phyloP scores from a whole-genome alignment of 2,797 vertebrate genomes.

The Pseudopleuronectes americanus region DNA sequence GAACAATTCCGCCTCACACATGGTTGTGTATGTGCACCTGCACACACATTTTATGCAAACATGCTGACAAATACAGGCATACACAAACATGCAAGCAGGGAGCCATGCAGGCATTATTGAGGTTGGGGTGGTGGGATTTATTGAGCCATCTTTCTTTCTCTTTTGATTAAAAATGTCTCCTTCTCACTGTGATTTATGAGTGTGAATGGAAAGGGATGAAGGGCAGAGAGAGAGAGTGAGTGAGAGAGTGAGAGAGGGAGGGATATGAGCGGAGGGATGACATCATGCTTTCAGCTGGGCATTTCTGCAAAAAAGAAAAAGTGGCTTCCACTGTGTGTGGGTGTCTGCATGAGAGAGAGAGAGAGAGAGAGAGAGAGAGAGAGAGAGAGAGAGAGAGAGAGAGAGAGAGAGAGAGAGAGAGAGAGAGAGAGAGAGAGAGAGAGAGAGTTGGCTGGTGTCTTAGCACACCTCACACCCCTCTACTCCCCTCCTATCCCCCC shows the following conservation, averaged over 20 bases:
- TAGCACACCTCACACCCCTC: constrained; percentile 4
- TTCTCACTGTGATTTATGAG: constrained; percentile 81
- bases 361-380: not conserved
- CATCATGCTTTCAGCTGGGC: constrained; percentile 78
- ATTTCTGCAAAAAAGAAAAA: constrained; percentile 40
- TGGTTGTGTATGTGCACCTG: not conserved
- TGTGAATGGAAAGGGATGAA: constrained; percentile 60
- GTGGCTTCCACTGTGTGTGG: constrained; percentile 52
- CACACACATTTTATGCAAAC: constrained; percentile 48
- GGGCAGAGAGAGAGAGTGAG: constrained; percentile 41
- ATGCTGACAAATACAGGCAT: constrained; percentile 36
- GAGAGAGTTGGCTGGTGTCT: constrained; percentile 41
- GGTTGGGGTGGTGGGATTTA: constrained; percentile 70
- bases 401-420: not conserved
- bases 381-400: too few species aligned
- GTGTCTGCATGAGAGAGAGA: constrained; percentile 9
- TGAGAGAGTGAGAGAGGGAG: constrained; percentile 36
- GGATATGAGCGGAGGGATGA: constrained; percentile 62
- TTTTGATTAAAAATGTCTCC: constrained; percentile 86
- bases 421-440: not conserved
- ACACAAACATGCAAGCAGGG: constrained; percentile 40
- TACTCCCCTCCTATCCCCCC: constrained; percentile 18
- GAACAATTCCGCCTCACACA: constrained; percentile 21
- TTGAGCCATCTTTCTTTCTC: constrained; percentile 78
- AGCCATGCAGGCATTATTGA: constrained; percentile 65